Conservation (phyloP, 30 jellyfish, hydroid and myxozoan species). For the Aurelia sp. region DNA sequence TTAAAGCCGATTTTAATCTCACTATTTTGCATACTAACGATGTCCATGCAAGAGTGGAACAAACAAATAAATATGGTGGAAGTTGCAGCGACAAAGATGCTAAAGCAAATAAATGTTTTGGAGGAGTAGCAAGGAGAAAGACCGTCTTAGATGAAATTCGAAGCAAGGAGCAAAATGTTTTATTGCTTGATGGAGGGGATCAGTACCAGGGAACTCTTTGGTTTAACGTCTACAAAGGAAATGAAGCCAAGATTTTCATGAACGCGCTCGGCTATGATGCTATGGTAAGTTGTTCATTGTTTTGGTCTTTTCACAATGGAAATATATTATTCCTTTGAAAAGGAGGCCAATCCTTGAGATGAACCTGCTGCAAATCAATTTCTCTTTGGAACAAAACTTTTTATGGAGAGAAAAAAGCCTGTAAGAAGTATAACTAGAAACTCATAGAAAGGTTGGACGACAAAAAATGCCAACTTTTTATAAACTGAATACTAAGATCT, state of each 20-base stretch:
- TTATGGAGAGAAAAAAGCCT: no score
- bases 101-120: conserved; percentile 75
- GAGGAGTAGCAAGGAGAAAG: conserved; percentile 98
- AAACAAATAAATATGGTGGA: conserved; percentile 84
- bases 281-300: conserved; percentile 68
- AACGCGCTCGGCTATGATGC: conserved; percentile 84
- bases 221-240: conserved; percentile 94
- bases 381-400: no score
- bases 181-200: conserved; percentile 97
- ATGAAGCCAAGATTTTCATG: conserved; percentile 83
- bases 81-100: conserved; percentile 68
- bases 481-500: no score
- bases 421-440: no score
- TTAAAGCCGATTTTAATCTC: conserved; percentile 37
- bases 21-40: conserved; percentile 95
- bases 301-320: no score
- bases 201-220: conserved; percentile 97
- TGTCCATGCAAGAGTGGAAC: conserved; percentile 92
- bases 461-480: no score
- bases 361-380: no score
- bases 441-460: no score
- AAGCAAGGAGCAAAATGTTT: conserved; percentile 24
- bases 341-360: no score
- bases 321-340: no score
- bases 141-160: conserved; percentile 77